Conservation (phyloP, 2,888 invertebrate species). For the Rhagium mordax region DNA sequence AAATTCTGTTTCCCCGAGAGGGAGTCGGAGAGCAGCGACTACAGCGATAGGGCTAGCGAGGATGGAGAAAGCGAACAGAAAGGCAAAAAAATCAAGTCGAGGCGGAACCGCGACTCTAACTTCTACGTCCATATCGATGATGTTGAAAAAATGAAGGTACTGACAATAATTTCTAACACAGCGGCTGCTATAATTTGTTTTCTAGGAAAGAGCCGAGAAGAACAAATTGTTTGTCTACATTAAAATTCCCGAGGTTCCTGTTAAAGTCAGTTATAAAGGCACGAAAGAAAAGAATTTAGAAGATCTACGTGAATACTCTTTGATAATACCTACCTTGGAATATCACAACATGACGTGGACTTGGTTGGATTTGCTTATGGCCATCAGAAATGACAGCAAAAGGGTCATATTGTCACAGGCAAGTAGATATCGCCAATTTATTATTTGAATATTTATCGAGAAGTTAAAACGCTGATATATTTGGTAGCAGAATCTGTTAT, state of each 20-base stretch:
- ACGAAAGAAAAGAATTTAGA: constrained; percentile 98
- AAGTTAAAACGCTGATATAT: too few species aligned
- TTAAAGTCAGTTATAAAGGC: constrained; percentile 93
- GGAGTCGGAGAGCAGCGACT: constrained; percentile 88
- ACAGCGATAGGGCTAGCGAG: constrained; percentile 72
- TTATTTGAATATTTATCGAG: too few species aligned
- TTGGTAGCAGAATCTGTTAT: too few species aligned
- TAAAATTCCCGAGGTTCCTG: constrained; percentile 94
- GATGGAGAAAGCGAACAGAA: constrained; percentile 71
- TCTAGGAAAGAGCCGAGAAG: constrained; percentile 95
- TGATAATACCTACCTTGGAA: constrained; percentile 96
- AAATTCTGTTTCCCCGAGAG: constrained; percentile 98
- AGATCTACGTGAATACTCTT: constrained; percentile 94
- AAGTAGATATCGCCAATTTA: constrained; percentile 33
- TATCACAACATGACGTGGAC: constrained; percentile 99
- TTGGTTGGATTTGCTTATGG: constrained; percentile 96
- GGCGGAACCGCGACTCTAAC: constrained; percentile 84
- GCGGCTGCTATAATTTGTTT: constrained; percentile 49
- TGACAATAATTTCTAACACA: too few species aligned
- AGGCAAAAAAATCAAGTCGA: constrained; percentile 69
- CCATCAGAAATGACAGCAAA: constrained; percentile 95
- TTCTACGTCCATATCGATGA: constrained; percentile 95
- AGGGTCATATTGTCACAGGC: constrained; percentile 88
- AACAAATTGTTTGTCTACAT: constrained; percentile 99
- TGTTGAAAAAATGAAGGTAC: constrained; percentile 96